phyloP scores from a whole-genome alignment of 1,140 invertebrate genomes.

The Uloborus diversus region DNA sequence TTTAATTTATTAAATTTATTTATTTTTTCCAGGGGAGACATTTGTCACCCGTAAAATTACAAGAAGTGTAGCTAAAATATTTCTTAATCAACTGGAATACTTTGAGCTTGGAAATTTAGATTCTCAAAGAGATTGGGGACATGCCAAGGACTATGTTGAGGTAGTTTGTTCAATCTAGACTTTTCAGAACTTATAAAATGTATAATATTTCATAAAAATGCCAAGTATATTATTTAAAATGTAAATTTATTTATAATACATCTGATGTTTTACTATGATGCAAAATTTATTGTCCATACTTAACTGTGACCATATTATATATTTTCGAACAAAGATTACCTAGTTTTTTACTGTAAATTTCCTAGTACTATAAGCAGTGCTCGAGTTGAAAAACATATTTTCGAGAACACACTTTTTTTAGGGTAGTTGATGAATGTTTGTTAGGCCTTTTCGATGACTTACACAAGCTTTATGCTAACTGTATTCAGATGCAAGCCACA shows the following conservation, averaged over 20 bases:
- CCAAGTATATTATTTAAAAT: not conserved
- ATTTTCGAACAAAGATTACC: not conserved
- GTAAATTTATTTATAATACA: not conserved
- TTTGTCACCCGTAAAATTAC: conserved; percentile 99
- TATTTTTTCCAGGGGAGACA: conserved; percentile 76
- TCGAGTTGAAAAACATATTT: no score
- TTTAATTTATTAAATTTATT: not conserved
- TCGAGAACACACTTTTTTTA: no score
- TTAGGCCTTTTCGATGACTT: no score
- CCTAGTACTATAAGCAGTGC: no score
- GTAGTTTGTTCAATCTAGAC: conserved; percentile 66
- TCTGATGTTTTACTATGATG: not conserved
- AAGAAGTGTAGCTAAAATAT: conserved; percentile 95
- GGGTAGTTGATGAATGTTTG: no score
- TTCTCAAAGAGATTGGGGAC: conserved; percentile 97
- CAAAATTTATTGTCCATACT: not conserved
- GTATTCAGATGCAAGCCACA: no score
- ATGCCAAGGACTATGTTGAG: conserved; percentile 98
- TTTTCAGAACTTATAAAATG: not conserved
- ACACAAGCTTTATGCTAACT: no score
- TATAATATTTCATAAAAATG: not conserved
- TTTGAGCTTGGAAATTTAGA: conserved; percentile 96
- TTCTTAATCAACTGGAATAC: conserved; percentile 83
- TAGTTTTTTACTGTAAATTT: not conserved
- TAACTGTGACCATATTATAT: not conserved